Evolutionary conservation across 2,888 invertebrate species (phyloP).

Genomic region (Drosophila limbata): DNA sequence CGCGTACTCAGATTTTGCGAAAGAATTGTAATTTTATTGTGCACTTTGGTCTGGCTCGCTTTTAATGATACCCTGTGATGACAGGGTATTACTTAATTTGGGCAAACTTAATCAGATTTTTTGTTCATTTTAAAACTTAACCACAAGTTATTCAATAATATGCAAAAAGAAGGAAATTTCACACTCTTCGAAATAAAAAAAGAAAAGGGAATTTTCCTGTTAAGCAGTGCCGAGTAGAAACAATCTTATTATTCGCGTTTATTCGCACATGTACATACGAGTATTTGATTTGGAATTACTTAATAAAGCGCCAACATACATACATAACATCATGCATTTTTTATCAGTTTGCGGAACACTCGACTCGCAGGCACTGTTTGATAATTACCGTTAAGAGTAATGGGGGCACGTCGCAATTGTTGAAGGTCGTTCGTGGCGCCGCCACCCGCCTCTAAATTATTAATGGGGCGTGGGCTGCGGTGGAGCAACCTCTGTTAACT

Average conservation of each 20-base stretch:
- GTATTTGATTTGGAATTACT: conserved; percentile 13
- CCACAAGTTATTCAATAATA: not conserved
- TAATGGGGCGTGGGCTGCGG: conserved; percentile 42
- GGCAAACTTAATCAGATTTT: not conserved
- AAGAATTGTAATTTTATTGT: conserved; percentile 14
- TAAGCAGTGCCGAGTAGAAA: not conserved
- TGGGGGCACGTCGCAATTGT: conserved; percentile 37
- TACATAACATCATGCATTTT: conserved; percentile 16
- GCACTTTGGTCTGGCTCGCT: not conserved
- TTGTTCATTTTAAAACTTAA: not conserved
- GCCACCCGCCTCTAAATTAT: conserved; percentile 42
- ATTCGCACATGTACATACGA: not conserved
- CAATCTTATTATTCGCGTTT: not conserved
- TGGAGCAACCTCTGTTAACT: conserved; percentile 8
- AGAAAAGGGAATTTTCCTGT: not conserved
- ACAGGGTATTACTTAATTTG: not conserved
- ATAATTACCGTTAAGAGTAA: conserved; percentile 52
- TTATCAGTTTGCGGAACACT: conserved; percentile 3
- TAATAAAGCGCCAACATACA: conserved; percentile 1
- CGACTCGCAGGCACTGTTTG: conserved; percentile 27
- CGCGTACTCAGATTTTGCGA: not conserved
- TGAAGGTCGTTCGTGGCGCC: conserved; percentile 9
- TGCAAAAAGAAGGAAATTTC: not conserved
- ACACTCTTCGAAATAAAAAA: too few species aligned
- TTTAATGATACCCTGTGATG: conserved; percentile 3